phyloP scores from a whole-genome alignment of 2,113 vertebrate species.

The Lepidothrix coronata region DNA sequence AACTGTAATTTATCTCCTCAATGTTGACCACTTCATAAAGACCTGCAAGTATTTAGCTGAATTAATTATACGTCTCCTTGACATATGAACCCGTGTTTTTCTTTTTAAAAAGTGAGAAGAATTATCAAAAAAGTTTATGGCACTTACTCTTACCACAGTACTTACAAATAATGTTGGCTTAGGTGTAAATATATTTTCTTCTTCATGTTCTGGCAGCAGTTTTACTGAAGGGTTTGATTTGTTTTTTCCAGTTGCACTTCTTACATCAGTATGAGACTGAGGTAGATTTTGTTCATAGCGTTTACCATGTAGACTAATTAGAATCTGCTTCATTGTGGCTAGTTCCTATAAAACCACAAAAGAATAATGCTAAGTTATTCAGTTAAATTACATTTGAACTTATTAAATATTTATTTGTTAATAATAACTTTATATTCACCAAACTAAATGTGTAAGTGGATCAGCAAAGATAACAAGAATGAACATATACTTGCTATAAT shows the following conservation, averaged over 20 bases:
- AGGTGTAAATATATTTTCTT: constrained; percentile 79
- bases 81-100: neutral
- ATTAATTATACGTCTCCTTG: neutral
- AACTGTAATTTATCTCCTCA: neutral
- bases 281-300: constrained; percentile 56
- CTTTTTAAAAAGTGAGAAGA: neutral
- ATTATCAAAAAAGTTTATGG: neutral
- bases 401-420: constrained; percentile 9
- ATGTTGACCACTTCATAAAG: neutral
- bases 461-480: neutral
- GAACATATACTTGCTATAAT: neutral
- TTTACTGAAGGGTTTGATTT: constrained; percentile 44
- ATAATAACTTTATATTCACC: neutral
- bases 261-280: constrained; percentile 44
- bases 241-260: constrained; percentile 28
- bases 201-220: constrained; percentile 66
- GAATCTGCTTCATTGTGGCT: constrained; percentile 90
- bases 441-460: neutral
- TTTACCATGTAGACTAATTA: constrained; percentile 81
- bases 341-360: constrained; percentile 83
- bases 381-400: neutral
- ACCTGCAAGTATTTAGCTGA: neutral
- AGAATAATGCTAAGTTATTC: constrained; percentile 1
- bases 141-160: constrained; percentile 33
- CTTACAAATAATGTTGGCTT: constrained; percentile 94